phyloP scores from a whole-genome alignment of 2,888 invertebrate species.

The Megastigmus dorsalis region DNA sequence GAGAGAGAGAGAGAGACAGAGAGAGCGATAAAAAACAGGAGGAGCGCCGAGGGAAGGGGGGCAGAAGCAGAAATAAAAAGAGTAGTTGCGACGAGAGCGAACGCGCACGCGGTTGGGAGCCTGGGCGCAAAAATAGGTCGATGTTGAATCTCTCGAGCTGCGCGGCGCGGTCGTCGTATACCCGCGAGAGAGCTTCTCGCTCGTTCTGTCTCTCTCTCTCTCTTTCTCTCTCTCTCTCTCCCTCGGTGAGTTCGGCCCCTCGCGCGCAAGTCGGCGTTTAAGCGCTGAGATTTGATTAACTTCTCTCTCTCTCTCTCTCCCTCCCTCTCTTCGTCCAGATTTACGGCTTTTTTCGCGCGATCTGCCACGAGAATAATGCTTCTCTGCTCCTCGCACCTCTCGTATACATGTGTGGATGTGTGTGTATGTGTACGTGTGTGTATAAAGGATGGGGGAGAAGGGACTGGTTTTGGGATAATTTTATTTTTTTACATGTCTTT shows the following conservation, averaged over 20 bases:
- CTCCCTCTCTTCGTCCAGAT: not conserved
- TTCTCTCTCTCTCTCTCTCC: constrained; percentile 7
- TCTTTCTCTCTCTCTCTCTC: not conserved
- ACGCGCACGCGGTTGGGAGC: too few species aligned
- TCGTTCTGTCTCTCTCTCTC: not conserved
- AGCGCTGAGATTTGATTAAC: constrained; percentile 48
- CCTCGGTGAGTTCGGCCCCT: too few species aligned
- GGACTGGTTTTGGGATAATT: too few species aligned
- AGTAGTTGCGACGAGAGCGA: not conserved
- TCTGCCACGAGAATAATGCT: constrained; percentile 23
- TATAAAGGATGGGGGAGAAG: too few species aligned
- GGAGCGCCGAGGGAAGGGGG: too few species aligned
- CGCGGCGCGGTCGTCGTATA: not conserved
- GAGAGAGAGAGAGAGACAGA: too few species aligned
- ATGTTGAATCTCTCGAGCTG: constrained; percentile 19
- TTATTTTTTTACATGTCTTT: too few species aligned
- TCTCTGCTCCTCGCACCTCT: too few species aligned
- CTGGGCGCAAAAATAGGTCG: constrained; percentile 25
- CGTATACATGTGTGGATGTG: too few species aligned
- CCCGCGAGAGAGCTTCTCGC: constrained; percentile 18
- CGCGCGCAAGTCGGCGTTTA: constrained; percentile 24
- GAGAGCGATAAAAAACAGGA: not conserved
- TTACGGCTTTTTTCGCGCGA: constrained; percentile 33
- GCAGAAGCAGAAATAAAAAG: not conserved
- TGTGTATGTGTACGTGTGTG: too few species aligned